Evolutionary conservation across 2,113 vertebrate species (phyloP).

Genomic region (Pterophyllum scalare): DNA sequence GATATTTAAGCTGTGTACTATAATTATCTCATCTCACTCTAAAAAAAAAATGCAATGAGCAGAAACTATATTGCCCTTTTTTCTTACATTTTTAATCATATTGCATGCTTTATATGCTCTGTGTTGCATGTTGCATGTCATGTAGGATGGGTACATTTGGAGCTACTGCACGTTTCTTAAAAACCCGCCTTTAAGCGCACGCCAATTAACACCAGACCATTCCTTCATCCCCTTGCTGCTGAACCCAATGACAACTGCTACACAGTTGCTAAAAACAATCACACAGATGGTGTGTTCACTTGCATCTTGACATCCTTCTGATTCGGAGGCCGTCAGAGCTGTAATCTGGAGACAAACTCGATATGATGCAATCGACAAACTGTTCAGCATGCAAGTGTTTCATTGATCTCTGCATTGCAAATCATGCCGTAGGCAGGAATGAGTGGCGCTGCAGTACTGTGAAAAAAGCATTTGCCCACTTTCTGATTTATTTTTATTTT

Average conservation of each 20-base stretch:
- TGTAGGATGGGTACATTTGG: neutral
- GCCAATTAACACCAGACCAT: neutral
- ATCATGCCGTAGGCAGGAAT: slow-evolving; percentile 70
- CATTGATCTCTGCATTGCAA: slow-evolving; percentile 85
- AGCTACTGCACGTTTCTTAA: neutral
- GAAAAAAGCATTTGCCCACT: neutral
- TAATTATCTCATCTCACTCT: neutral
- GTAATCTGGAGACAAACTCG: slow-evolving; percentile 57
- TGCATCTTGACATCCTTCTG: neutral
- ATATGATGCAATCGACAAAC: slow-evolving; percentile 43
- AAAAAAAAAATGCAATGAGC: neutral
- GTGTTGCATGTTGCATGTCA: neutral
- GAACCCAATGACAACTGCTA: neutral
- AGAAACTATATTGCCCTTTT: no score
- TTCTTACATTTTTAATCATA: neutral
- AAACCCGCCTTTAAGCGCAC: neutral
- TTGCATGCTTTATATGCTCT: neutral
- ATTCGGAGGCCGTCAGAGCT: neutral
- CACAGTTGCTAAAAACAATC: slow-evolving; percentile 32
- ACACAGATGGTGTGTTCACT: neutral
- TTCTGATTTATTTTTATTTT: neutral
- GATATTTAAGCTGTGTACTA: neutral
- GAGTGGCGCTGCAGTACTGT: neutral
- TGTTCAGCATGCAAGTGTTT: slow-evolving; percentile 79
- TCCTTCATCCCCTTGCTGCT: neutral